phyloP scores from a whole-genome alignment of 2,888 invertebrate genomes.

The Aspidiotus rigidus region DNA sequence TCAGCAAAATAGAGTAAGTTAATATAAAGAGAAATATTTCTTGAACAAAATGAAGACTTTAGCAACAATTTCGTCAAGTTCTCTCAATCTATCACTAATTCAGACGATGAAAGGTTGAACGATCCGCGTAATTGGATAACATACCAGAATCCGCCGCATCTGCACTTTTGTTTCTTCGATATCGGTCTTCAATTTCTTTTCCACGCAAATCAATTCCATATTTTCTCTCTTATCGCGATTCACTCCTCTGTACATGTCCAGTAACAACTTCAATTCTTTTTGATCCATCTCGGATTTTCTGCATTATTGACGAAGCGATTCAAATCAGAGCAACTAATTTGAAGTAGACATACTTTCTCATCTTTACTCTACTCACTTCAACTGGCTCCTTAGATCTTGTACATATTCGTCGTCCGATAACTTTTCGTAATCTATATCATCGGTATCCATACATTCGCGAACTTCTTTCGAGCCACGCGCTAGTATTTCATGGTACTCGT shows the following conservation, averaged over 20 bases:
- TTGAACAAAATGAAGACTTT: not conserved
- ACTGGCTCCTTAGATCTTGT: slow-evolving; percentile 16
- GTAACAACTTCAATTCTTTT: slow-evolving; percentile 83
- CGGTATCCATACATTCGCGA: slow-evolving; percentile 12
- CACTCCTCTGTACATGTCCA: slow-evolving; percentile 97
- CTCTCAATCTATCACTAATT: no score
- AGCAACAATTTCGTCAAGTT: not conserved
- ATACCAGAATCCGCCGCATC: slow-evolving; percentile 71
- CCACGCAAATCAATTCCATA: slow-evolving; percentile 89
- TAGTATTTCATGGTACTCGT: slow-evolving; percentile 21
- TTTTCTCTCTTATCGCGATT: slow-evolving; percentile 94
- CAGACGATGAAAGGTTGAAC: no score
- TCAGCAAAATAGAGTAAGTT: no score
- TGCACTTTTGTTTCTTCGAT: slow-evolving; percentile 79
- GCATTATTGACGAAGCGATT: not conserved
- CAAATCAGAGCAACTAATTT: not conserved
- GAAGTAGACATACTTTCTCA: not conserved
- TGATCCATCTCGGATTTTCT: slow-evolving; percentile 84
- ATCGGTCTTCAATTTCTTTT: slow-evolving; percentile 81
- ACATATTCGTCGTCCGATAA: slow-evolving; percentile 29
- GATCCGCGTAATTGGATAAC: slow-evolving; percentile 9
- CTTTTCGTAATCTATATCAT: slow-evolving; percentile 24
- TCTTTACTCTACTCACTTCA: slow-evolving; percentile 14
- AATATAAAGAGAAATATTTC: not conserved
- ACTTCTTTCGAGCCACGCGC: slow-evolving; percentile 17